Conservation (phyloP, 2,888 invertebrate genomes). For the Byasa hedistus region DNA sequence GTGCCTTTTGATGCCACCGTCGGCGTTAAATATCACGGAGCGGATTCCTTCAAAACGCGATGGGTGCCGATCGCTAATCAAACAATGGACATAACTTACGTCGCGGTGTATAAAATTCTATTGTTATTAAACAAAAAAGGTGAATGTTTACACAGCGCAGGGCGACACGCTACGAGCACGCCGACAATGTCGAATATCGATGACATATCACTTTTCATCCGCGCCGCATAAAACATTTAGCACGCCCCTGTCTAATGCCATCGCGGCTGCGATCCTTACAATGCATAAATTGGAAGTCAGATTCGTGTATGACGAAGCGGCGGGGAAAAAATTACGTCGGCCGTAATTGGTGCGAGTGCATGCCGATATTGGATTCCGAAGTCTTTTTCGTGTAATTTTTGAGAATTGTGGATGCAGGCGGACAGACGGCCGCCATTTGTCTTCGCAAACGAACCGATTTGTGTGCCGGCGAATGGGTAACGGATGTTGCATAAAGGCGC, state of each 20-base stretch:
- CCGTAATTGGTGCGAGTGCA: conserved; percentile 39
- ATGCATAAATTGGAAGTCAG: conserved; percentile 37
- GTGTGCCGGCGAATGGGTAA: conserved; percentile 74
- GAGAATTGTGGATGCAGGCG: conserved; percentile 63
- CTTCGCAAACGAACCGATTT: conserved; percentile 78
- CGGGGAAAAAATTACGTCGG: conserved; percentile 45
- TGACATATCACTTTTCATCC: conserved; percentile 53
- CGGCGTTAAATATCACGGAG: conserved; percentile 70
- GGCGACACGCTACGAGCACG: conserved; percentile 57
- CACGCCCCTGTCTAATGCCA: conserved; percentile 34
- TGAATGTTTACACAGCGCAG: conserved; percentile 44
- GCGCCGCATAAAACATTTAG: conserved; percentile 33
- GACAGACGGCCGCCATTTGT: conserved; percentile 69
- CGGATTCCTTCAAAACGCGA: conserved; percentile 57
- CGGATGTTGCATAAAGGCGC: conserved; percentile 69
- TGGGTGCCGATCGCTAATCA: conserved; percentile 62
- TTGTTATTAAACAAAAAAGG: conserved; percentile 59
- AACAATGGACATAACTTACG: conserved; percentile 65
- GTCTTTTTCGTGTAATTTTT: conserved; percentile 69
- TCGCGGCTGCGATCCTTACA: conserved; percentile 35
- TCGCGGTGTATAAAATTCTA: conserved; percentile 56
- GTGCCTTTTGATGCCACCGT: conserved; percentile 70
- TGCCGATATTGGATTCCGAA: conserved; percentile 62
- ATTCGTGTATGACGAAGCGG: conserved; percentile 25
- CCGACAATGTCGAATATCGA: conserved; percentile 52